These are phyloP conservation scores for Cosmia pyralina DNA, from an alignment of 2,888 invertebrate genomes.

Conservation along the genomic window DNA sequence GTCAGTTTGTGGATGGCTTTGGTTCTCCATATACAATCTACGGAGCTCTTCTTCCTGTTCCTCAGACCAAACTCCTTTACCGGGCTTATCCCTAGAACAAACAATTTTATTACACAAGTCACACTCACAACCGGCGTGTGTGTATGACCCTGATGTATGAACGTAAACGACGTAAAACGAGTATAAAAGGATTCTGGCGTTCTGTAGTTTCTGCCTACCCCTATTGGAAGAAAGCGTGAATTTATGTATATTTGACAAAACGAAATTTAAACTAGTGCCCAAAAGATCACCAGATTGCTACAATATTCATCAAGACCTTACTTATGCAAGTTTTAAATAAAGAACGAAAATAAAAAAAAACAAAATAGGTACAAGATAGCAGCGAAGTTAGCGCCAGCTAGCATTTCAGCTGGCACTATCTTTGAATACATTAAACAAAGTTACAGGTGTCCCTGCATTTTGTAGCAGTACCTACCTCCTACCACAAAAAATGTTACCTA, in stretches of 20 bases:
- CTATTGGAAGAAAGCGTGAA: too few species aligned
- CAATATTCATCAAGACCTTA: constrained; percentile 43
- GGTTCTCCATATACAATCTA: constrained; percentile 95
- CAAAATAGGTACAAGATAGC: constrained; percentile 38
- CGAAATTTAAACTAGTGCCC: neutral
- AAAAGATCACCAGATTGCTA: constrained; percentile 24
- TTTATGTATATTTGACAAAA: neutral
- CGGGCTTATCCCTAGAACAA: constrained; percentile 78
- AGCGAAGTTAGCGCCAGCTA: constrained; percentile 44
- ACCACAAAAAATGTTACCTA: constrained; percentile 38
- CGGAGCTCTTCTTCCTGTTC: constrained; percentile 96
- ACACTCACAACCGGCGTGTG: too few species aligned
- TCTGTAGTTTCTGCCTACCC: too few species aligned
- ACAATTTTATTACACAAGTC: neutral
- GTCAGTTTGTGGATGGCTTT: constrained; percentile 92
- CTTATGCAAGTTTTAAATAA: constrained; percentile 52
- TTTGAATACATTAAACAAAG: constrained; percentile 64
- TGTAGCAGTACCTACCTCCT: constrained; percentile 26
- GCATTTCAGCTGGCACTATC: constrained; percentile 59
- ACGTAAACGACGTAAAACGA: too few species aligned
- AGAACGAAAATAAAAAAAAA: constrained; percentile 35
- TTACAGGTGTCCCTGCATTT: constrained; percentile 58
- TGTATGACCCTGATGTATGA: too few species aligned
- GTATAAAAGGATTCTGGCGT: too few species aligned
- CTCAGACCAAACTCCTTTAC: constrained; percentile 94